Evolutionary conservation across 2,888 invertebrate species (phyloP).

Genomic region (Leptopterna dolabrata): DNA sequence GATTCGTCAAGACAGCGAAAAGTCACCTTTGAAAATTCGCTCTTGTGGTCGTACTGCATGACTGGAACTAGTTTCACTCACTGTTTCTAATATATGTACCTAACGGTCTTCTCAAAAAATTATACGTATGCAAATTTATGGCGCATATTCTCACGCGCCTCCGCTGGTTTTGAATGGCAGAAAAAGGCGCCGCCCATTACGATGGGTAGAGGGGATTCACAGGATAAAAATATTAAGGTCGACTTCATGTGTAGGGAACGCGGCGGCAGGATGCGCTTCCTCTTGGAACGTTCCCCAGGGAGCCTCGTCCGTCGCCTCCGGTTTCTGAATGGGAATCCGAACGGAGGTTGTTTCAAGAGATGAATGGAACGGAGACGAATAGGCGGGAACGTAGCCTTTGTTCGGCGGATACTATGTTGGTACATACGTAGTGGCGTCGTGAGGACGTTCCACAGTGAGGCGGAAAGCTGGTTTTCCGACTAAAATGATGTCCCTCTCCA

Average conservation of each 20-base stretch:
- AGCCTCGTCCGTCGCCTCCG: not conserved
- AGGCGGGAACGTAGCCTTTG: conserved; percentile 37
- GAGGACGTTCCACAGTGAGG: not conserved
- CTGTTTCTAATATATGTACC: too few relatives aligned
- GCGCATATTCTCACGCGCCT: not conserved
- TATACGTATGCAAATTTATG: not conserved
- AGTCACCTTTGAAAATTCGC: too few relatives aligned
- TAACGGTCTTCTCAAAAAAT: too few relatives aligned
- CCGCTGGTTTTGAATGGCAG: not conserved
- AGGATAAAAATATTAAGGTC: conserved; percentile 3
- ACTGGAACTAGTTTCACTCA: too few relatives aligned
- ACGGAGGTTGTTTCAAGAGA: not conserved
- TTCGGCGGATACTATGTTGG: conserved; percentile 34
- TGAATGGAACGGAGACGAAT: not conserved
- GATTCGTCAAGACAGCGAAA: too few relatives aligned
- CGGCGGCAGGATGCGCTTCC: not conserved
- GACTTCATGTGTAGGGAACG: not conserved
- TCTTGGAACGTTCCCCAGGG: not conserved
- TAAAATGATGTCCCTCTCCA: too few relatives aligned
- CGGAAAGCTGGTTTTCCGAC: too few relatives aligned
- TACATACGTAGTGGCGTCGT: conserved; percentile 23
- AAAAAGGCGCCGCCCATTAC: not conserved
- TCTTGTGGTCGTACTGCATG: too few relatives aligned
- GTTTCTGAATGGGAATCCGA: not conserved
- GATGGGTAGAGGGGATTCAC: not conserved